Percentiles rank a stretch among this genome's conserved stretches.
phyloP scores from a whole-genome alignment of 2,888 invertebrate genomes.

The Zelleria hepariella region DNA sequence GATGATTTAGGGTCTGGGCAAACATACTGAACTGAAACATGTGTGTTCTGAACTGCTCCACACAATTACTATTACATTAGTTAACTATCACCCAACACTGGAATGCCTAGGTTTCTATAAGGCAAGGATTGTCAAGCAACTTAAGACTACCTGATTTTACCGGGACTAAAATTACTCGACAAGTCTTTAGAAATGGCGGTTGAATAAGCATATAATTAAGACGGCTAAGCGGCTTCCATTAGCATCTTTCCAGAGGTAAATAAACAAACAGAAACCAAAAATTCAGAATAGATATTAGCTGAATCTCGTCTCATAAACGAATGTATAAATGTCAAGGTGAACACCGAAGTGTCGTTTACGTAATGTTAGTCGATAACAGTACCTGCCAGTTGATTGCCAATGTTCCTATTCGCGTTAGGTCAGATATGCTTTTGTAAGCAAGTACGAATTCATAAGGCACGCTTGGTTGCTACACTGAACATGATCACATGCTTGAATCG shows the following conservation, averaged over 20 bases:
- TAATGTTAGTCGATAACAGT: background rate
- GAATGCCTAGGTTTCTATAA: too few species aligned
- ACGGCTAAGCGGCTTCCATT: too few species aligned
- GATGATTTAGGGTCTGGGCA: too few species aligned
- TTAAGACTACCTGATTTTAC: too few species aligned
- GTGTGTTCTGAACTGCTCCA: too few species aligned
- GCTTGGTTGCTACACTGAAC: background rate
- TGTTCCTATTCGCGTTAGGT: background rate
- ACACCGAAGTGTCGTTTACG: background rate
- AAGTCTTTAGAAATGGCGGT: too few species aligned
- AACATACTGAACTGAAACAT: too few species aligned
- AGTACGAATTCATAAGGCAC: background rate
- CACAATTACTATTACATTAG: too few species aligned
- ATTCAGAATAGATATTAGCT: background rate
- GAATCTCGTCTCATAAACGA: background rate
- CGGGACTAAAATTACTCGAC: too few species aligned
- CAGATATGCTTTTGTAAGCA: background rate
- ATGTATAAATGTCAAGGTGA: constrained; percentile 4
- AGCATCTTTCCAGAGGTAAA: background rate
- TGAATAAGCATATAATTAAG: too few species aligned
- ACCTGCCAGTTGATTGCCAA: background rate
- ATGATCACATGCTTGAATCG: background rate
- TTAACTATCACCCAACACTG: too few species aligned
- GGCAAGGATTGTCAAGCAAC: too few species aligned
- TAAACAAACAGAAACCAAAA: background rate